Base-by-base conservation (phyloP, 2,797 vertebrate genomes). In the Gallinago solitaria region DNA sequence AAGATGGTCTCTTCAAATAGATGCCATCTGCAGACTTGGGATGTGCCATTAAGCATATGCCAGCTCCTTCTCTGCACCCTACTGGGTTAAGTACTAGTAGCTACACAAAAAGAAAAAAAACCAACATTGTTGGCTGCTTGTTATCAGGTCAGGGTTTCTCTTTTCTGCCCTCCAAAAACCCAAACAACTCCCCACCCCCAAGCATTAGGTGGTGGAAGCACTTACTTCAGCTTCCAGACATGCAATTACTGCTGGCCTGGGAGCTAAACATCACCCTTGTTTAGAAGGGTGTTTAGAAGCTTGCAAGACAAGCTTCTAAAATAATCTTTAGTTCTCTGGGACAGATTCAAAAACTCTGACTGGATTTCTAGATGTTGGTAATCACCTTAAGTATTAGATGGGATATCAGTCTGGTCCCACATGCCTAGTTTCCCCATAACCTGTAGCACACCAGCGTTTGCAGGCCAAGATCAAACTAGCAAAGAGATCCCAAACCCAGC, bases 11-110 rank as follows among this genome's bases (percentile, higher is more conserved):
- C 93, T 89, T 86, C 85, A 50, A 93, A 95, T 1, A 92, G 73
- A 81, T 88, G 89, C 94, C 93, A 95, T 91, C 93, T 96, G 96
- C 91, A 91, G 89, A 61, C 74, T 85, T 90, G 2, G 88, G 82
- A 83, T 83, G 70, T 90, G 76, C 79, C 92, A 78, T 39, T 70
- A 88, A 83, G 74, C 41, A 86, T 73, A 76, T 15, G 32, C n/a
- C 87, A 85, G 63, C 78, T 89, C 83, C 68, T 76, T 76, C 87
- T 60, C 53, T 69, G 25, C 39, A 77, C 43, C 56, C 64, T 35
- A 54, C 79, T 82, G 74, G 30, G 35, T 74, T 91, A 83, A 78
- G 33, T 27, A 69, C 59, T 39, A 74, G 51, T 20, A 43, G 65
- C 30, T 73, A 81, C 30, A 67, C 80, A 67, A 53, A n/a, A 16